These are phyloP conservation scores for Cybosia mesomella DNA, from an alignment of 2,888 invertebrate species.

Conservation along the genomic window DNA sequence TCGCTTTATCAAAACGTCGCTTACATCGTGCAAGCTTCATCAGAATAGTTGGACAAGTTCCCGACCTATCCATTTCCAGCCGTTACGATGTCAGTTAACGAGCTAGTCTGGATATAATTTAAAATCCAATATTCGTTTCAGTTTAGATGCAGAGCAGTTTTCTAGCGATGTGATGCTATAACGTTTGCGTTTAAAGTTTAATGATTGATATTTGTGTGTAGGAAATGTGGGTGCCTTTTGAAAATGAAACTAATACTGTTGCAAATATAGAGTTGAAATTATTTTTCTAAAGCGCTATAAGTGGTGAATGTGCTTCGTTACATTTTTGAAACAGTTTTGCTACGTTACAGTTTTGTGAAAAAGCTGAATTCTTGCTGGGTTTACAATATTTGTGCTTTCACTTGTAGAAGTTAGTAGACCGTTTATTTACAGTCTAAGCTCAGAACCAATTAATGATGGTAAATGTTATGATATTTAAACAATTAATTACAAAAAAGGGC, in stretches of 20 bases:
- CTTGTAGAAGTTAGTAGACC: background rate
- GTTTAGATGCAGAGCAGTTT: conserved; percentile 36
- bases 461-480: background rate
- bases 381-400: background rate
- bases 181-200: conserved; percentile 35
- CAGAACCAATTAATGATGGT: background rate
- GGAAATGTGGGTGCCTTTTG: conserved; percentile 15
- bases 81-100: conserved; percentile 47
- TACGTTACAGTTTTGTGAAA: background rate
- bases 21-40: conserved; percentile 43
- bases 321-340: too few species aligned
- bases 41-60: conserved; percentile 41
- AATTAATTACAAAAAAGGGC: too few species aligned
- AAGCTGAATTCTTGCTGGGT: background rate
- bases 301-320: background rate
- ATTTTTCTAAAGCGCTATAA: background rate
- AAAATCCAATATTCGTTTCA: conserved; percentile 52
- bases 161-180: conserved; percentile 24
- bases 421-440: background rate
- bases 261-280: background rate
- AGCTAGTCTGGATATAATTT: conserved; percentile 53
- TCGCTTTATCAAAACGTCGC: conserved; percentile 56
- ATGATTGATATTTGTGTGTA: conserved; percentile 19
- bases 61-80: conserved; percentile 48
- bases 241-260: conserved; percentile 19